Base-by-base conservation (phyloP, 2,113 vertebrate genomes). In the Zosterops borbonicus region DNA sequence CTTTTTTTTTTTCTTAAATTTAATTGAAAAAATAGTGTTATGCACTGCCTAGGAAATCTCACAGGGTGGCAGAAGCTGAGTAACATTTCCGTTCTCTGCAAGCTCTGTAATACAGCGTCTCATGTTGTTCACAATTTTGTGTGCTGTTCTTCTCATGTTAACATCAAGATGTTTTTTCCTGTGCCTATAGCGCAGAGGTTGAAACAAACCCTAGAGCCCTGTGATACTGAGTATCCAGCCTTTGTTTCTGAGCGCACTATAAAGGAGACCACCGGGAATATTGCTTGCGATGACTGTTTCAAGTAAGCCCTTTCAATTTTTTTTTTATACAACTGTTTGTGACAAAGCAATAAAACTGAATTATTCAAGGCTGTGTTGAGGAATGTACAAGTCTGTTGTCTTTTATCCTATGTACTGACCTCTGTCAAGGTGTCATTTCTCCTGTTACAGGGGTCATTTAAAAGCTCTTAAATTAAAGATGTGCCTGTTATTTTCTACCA, bases 221-320 rank as follows among this genome's bases (percentile, higher is more conserved):
- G 99, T 93, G 99, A 99, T 87, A 99, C 99, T 1, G 99, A 99
- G 94, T 99, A 99, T 93, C 99, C 99, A 50, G 99, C 99, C 25
- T 99, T 99, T 85, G 98, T 99, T 95, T 99, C 99, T 1, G 99
- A 99, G 95, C 99, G 99, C 93, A 99, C 99, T 96, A 99, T 99
- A 98, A 99, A 99, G 97, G 99, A 99, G 97, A 99, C 99, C 92
- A 99, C 97, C 33, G 99, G 99, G 88, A 99, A 98, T 97, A 98
- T 99, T 76, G 98, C 98, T 97, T 99, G 99, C 44, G 99, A 99
- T 91, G 99, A 98, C 97, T 99, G 99, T 97, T 98, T 98, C 96
- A 99, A 99, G 99, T 99, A 99, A 95, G 98, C 91, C 62, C 78
- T 97, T 94, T 94, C 50, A 35, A 29, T 87, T 76, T 92, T 53